Evolutionary conservation across 2,113 vertebrate genomes (phyloP).

Genomic region (Rhabdornis inornatus): DNA sequence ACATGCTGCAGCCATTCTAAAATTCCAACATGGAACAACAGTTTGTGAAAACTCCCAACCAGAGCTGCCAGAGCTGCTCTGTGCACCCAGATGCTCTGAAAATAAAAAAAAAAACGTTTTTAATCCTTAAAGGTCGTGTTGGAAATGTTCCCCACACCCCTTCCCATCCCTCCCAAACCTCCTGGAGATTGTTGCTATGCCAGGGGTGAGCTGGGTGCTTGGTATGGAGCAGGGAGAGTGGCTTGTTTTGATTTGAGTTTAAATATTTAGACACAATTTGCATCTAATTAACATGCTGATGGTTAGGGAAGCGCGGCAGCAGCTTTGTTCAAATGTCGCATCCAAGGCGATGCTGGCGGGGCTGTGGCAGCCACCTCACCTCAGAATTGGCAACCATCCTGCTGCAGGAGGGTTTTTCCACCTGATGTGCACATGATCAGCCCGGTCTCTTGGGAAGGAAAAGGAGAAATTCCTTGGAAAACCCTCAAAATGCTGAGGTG

Average conservation of each 20-base stretch:
- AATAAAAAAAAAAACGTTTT: neutral
- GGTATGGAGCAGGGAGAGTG: neutral
- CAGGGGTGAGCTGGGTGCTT: neutral
- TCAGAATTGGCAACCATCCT: neutral
- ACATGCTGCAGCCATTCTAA: neutral
- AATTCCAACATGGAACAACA: neutral
- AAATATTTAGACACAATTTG: constrained; percentile 35
- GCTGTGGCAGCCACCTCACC: neutral
- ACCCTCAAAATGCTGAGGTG: neutral
- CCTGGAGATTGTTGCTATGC: neutral
- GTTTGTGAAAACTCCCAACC: neutral
- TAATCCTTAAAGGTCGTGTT: neutral
- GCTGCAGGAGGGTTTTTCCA: neutral
- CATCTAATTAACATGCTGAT: neutral
- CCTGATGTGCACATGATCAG: neutral
- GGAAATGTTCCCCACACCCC: neutral
- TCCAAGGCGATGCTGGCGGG: neutral
- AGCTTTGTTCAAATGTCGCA: neutral
- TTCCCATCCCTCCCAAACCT: neutral
- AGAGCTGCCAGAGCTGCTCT: neutral
- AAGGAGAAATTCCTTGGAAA: neutral
- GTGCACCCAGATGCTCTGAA: neutral
- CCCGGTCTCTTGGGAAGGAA: no score
- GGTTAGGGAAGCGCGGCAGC: neutral
- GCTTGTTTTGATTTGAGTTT: neutral